phyloP scores from a whole-genome alignment of 23 tunicate species.

The Diplosoma virens region DNA sequence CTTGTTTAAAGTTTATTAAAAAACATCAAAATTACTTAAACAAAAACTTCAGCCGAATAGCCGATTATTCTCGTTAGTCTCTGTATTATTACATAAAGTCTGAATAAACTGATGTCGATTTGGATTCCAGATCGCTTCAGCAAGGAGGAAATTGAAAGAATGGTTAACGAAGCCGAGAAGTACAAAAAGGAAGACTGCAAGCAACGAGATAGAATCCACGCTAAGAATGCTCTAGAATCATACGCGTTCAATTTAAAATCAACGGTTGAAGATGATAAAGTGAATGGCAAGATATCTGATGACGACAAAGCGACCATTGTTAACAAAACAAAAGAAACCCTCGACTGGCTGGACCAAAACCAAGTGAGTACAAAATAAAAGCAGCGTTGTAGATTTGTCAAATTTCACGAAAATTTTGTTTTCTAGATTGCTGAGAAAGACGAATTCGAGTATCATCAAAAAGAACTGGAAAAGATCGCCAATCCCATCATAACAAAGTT shows the following conservation, averaged over 20 bases:
- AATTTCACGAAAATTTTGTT: no score
- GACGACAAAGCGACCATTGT: constrained; percentile 28
- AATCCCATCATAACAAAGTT: constrained; percentile 93
- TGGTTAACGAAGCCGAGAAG: constrained; percentile 82
- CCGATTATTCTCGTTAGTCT: no score
- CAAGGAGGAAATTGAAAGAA: constrained; percentile 67
- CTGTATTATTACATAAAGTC: no score
- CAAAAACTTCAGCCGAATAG: no score
- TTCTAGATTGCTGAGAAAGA: constrained; percentile 92
- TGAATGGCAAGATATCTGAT: constrained; percentile 56
- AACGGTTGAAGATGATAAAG: constrained; percentile 62
- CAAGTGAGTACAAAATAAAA: constrained; percentile 39
- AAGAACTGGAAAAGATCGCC: constrained; percentile 92
- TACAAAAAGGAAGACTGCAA: constrained; percentile 70
- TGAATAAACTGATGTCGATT: background rate
- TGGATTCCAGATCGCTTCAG: constrained; percentile 48
- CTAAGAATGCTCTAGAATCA: constrained; percentile 70
- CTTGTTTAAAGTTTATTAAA: no score
- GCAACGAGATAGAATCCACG: constrained; percentile 40
- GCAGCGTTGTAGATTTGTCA: background rate
- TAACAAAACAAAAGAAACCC: constrained; percentile 51
- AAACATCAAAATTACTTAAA: no score
- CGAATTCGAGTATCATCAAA: constrained; percentile 91
- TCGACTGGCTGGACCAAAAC: constrained; percentile 63
- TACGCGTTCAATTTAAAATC: constrained; percentile 55